Conservation (phyloP, 2,113 vertebrate genomes). For the Scalopus aquaticus region DNA sequence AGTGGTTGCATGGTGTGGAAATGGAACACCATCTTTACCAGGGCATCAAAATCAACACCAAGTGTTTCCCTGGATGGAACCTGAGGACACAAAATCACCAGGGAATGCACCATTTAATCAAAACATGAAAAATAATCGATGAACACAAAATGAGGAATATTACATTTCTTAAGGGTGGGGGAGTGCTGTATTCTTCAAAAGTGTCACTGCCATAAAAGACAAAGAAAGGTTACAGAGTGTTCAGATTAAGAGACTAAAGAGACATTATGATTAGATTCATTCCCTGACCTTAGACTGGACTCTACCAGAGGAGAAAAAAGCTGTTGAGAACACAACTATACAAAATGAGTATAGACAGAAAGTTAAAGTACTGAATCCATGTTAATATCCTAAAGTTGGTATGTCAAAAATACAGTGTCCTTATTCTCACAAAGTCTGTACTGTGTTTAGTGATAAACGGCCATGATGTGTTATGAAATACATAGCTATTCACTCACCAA, state of each 20-base stretch:
- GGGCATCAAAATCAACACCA: neutral
- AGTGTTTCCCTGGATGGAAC: neutral
- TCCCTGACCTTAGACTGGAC: neutral
- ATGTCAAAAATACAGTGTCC: neutral
- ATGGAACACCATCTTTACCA: neutral
- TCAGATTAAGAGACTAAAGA: neutral
- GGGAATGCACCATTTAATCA: neutral
- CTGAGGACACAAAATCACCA: neutral
- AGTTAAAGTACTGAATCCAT: neutral
- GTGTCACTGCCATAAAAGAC: neutral
- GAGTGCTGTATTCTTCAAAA: neutral
- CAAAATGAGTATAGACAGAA: neutral
- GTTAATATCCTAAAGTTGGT: neutral
- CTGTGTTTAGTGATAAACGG: neutral
- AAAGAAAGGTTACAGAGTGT: neutral
- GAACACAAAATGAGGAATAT: neutral
- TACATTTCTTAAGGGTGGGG: neutral
- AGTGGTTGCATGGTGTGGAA: neutral
- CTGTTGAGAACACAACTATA: neutral
- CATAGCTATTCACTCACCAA: neutral
- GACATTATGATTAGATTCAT: neutral
- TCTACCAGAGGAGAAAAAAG: no score
- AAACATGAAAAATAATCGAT: neutral
- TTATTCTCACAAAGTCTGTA: neutral
- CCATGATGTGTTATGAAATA: neutral